Conservation (phyloP, 2,113 vertebrate species). For the Suricata suricatta region DNA sequence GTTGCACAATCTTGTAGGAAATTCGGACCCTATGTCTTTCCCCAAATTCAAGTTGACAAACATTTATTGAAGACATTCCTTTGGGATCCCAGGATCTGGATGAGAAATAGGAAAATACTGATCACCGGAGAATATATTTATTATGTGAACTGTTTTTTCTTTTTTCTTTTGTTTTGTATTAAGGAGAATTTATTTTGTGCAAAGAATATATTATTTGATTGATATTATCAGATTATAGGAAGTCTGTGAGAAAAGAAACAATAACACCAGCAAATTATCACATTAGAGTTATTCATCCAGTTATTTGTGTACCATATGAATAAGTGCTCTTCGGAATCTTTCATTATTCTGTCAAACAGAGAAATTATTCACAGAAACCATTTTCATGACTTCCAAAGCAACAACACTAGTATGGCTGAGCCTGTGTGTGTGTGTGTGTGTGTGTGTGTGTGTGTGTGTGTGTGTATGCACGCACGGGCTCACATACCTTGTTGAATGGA, state of each 20-base stretch:
- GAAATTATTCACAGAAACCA: background rate
- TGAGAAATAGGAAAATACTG: background rate
- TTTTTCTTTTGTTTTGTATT: background rate
- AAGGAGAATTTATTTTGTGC: slow-evolving; percentile 46
- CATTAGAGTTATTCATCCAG: slow-evolving; percentile 36
- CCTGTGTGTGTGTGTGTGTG: background rate
- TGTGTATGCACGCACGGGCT: background rate
- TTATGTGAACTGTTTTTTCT: background rate
- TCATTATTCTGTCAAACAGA: background rate
- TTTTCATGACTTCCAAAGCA: slow-evolving; percentile 48
- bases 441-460: background rate
- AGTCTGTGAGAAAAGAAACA: slow-evolving; percentile 39
- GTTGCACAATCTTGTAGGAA: background rate
- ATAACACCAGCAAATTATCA: slow-evolving; percentile 37
- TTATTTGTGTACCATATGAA: background rate
- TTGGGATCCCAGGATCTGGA: background rate
- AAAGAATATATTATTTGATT: slow-evolving; percentile 44
- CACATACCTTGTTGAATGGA: background rate
- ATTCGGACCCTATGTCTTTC: background rate
- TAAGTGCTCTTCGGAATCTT: background rate
- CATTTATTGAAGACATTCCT: background rate
- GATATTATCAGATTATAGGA: slow-evolving; percentile 34
- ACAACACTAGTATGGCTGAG: background rate
- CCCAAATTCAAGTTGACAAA: background rate
- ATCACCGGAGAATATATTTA: background rate